phyloP scores from a whole-genome alignment of 2,888 invertebrate species.

The Drosophila anomelani region DNA sequence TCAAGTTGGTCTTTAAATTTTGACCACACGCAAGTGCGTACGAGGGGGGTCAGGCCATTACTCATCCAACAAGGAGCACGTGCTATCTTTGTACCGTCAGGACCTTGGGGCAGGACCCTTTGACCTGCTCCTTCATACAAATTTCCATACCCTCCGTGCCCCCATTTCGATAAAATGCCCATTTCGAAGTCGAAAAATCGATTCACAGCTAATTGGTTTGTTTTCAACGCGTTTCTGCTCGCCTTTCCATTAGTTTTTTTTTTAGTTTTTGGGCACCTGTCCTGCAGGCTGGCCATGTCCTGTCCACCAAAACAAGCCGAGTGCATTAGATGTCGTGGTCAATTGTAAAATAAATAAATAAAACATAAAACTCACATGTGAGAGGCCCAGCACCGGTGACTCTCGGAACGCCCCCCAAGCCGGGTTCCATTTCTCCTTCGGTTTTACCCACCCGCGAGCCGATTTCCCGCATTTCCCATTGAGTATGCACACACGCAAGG shows the following conservation, averaged over 20 bases:
- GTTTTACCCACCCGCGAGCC: background rate
- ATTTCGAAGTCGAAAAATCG: slow-evolving; percentile 67
- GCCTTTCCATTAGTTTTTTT: background rate
- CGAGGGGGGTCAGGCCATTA: slow-evolving; percentile 4
- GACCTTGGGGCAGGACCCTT: slow-evolving; percentile 48
- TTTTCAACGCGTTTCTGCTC: slow-evolving; percentile 33
- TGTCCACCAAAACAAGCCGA: slow-evolving; percentile 26
- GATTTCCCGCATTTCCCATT: slow-evolving; percentile 38
- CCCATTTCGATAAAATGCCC: slow-evolving; percentile 46
- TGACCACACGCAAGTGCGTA: slow-evolving; percentile 57
- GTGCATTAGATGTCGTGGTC: slow-evolving; percentile 39
- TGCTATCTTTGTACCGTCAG: slow-evolving; percentile 51
- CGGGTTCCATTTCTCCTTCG: slow-evolving; percentile 8
- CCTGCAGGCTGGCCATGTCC: slow-evolving; percentile 47
- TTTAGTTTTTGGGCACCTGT: slow-evolving; percentile 12
- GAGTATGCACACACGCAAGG: slow-evolving; percentile 68
- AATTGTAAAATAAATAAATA: slow-evolving; percentile 46
- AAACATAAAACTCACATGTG: slow-evolving; percentile 39
- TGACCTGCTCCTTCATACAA: slow-evolving; percentile 52
- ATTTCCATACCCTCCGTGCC: slow-evolving; percentile 12
- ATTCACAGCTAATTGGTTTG: slow-evolving; percentile 66
- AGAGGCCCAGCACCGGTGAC: slow-evolving; percentile 19
- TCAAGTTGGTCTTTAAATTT: slow-evolving; percentile 55
- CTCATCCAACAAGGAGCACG: slow-evolving; percentile 48
- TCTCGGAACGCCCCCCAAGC: slow-evolving; percentile 14